Conservation (phyloP, 2,797 vertebrate genomes). For the Tauraco hartlaubi region DNA sequence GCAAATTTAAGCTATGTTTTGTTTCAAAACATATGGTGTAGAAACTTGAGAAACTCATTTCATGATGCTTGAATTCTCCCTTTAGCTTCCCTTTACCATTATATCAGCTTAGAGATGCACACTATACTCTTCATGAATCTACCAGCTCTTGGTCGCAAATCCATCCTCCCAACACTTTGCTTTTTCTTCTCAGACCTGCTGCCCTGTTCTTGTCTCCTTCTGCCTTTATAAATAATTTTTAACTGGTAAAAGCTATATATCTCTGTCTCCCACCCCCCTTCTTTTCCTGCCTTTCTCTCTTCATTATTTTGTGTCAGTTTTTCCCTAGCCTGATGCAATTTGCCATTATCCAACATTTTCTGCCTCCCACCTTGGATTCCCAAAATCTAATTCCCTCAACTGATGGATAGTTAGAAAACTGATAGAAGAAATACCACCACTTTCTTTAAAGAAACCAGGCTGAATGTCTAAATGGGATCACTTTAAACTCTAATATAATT, state of each 20-base stretch:
- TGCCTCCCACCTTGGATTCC: not conserved
- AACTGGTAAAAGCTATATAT: not conserved
- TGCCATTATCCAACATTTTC: not conserved
- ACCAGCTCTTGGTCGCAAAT: not conserved
- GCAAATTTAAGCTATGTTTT: not conserved
- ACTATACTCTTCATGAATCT: not conserved
- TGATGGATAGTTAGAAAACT: not conserved
- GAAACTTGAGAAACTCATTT: not conserved
- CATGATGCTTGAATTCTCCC: not conserved
- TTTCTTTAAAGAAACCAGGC: not conserved
- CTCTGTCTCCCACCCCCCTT: not conserved
- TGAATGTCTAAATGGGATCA: not conserved
- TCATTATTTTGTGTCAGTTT: not conserved
- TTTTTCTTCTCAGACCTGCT: not conserved
- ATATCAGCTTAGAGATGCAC: not conserved
- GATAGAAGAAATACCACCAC: not conserved
- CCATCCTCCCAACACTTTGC: not conserved
- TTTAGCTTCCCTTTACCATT: not conserved
- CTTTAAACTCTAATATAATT: not conserved
- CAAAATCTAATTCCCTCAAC: not conserved
- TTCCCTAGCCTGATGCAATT: not conserved
- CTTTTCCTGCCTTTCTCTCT: not conserved
- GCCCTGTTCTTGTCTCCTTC: not conserved
- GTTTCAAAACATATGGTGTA: conserved; percentile 28
- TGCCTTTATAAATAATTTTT: not conserved